Evolutionary conservation across 2,797 vertebrate species (phyloP).

Genomic region (Ctenopoma kingsleyae): DNA sequence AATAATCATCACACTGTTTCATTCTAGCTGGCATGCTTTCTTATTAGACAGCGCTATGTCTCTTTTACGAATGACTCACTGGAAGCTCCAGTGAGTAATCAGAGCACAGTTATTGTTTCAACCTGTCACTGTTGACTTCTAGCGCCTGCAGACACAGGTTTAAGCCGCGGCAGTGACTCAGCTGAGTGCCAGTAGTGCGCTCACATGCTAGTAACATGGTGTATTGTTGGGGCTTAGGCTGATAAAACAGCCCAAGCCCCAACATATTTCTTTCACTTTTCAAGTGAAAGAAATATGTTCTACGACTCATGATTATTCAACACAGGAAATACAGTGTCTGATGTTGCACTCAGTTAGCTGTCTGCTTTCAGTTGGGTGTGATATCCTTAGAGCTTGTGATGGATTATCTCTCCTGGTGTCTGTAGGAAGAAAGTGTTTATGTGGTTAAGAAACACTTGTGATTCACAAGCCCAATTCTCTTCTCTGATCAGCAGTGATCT

Average conservation of each 20-base stretch:
- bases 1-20: conserved; percentile 18
- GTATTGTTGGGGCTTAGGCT: conserved; percentile 30
- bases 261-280: too few species aligned
- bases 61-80: conserved; percentile 77
- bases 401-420: conserved; percentile 29
- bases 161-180: conserved; percentile 71
- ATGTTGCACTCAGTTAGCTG: conserved; percentile 33
- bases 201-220: conserved; percentile 65
- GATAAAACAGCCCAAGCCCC: conserved; percentile 45
- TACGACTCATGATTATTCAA: conserved; percentile 36
- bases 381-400: conserved; percentile 21
- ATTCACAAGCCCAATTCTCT: conserved; percentile 29
- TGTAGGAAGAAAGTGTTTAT: conserved; percentile 50
- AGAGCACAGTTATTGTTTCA: conserved; percentile 75
- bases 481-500: conserved; percentile 31
- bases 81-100: conserved; percentile 78
- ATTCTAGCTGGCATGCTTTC: conserved; percentile 33
- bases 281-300: conserved; percentile 28
- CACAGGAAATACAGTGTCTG: conserved; percentile 45
- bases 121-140: conserved; percentile 72
- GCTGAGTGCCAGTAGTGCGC: conserved; percentile 51
- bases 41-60: conserved; percentile 70
- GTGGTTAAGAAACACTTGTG: conserved; percentile 48
- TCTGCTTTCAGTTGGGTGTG: conserved; percentile 31
- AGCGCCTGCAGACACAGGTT: conserved; percentile 78